A percentile compares a stretch with the other conserved stretches of the same genome.
These are phyloP conservation scores for Aporophyla lueneburgensis DNA, from an alignment of 2,888 invertebrate species.

Conservation along the genomic window DNA sequence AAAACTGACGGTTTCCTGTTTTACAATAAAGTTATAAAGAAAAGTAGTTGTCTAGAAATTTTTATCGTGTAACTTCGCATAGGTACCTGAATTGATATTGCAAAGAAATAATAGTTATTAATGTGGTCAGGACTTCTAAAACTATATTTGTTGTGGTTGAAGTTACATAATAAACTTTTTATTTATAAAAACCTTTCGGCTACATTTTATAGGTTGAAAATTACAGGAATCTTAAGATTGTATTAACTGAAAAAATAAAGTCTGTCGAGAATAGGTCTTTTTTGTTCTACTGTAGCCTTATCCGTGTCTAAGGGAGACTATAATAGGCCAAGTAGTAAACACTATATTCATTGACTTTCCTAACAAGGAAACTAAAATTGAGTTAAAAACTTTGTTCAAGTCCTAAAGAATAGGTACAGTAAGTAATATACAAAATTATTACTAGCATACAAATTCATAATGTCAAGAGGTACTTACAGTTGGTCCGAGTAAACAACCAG, in stretches of 20 bases:
- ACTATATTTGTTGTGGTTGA: not conserved
- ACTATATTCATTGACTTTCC: conserved; percentile 24
- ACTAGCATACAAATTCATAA: conserved; percentile 70
- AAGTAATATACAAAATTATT: conserved; percentile 50
- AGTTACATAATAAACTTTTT: conserved; percentile 18
- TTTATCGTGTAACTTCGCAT: conserved; percentile 11
- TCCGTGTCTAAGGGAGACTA: not conserved
- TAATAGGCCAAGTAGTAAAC: not conserved
- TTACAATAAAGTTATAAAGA: conserved; percentile 25
- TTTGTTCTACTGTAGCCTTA: not conserved
- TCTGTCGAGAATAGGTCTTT: conserved; percentile 2
- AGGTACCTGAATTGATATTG: not conserved
- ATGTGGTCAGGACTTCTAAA: not conserved
- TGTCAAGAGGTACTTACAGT: conserved; percentile 72
- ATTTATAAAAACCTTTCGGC: conserved; percentile 1
- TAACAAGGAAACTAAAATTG: conserved; percentile 36
- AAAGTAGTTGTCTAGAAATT: conserved; percentile 11
- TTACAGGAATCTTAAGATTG: conserved; percentile 33
- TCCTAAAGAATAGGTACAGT: conserved; percentile 32
- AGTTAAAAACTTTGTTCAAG: conserved; percentile 61
- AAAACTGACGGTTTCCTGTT: conserved; percentile 31
- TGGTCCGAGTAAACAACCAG: conserved; percentile 72
- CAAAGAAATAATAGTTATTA: not conserved
- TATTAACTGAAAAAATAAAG: conserved; percentile 33
- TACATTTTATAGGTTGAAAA: not conserved